A percentile compares a stretch with the other conserved stretches of the same genome.
These are phyloP conservation scores for Galeopterus variegatus DNA, from an alignment of 2,113 vertebrate species.

Conservation along the genomic window DNA sequence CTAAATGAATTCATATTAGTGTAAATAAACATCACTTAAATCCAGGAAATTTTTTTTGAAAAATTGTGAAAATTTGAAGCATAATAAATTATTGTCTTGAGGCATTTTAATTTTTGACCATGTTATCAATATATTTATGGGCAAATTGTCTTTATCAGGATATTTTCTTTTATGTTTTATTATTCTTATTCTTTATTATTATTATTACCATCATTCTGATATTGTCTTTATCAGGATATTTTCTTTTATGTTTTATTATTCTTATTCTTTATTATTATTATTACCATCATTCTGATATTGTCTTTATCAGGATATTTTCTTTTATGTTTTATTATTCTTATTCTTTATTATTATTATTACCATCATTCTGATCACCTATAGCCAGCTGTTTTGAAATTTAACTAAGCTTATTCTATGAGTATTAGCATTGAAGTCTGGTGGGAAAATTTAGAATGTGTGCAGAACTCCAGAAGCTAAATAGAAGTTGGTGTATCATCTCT, in stretches of 20 bases:
- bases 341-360: neutral
- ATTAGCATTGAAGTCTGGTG: neutral
- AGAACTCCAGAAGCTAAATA: neutral
- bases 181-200: neutral
- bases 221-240: neutral
- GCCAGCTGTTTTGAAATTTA: neutral
- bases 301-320: neutral
- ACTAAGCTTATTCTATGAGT: neutral
- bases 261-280: neutral
- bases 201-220: neutral
- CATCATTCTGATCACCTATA: neutral
- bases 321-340: neutral
- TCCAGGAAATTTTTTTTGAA: neutral
- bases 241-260: neutral
- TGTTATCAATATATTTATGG: neutral
- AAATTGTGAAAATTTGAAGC: constrained; percentile 23
- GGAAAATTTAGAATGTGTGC: neutral
- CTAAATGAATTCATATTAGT: neutral
- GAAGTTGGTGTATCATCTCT: neutral
- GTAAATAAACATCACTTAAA: neutral
- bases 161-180: neutral
- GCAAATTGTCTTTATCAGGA: neutral
- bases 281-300: no score
- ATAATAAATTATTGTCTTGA: neutral
- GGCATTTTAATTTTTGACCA: neutral